phyloP scores from a whole-genome alignment of 53 echinoderm and acorn worm species.

The Arbacia lixula region DNA sequence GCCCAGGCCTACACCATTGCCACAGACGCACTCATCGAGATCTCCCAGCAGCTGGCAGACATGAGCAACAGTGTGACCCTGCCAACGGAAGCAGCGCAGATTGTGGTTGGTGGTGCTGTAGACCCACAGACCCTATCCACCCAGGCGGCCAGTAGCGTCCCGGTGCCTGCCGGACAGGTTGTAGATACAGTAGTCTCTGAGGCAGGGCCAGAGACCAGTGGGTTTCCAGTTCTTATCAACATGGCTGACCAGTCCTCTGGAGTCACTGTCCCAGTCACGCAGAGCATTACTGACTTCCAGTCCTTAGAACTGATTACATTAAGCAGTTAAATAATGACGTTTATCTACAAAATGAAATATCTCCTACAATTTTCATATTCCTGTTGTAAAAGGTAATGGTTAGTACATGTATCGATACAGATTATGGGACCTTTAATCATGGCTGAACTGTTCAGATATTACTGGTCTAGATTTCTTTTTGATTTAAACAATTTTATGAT shows the following conservation, averaged over 20 bases:
- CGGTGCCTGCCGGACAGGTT: neutral
- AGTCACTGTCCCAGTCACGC: constrained; percentile 30
- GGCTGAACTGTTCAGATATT: too few relatives aligned
- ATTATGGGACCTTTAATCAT: too few relatives aligned
- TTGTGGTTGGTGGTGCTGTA: neutral
- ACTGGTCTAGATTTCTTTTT: too few relatives aligned
- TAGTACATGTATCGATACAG: too few relatives aligned
- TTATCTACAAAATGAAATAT: too few relatives aligned
- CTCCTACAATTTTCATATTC: too few relatives aligned
- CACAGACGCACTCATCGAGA: constrained; percentile 39
- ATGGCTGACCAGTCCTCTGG: neutral
- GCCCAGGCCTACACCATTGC: constrained; percentile 45
- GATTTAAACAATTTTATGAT: too few relatives aligned
- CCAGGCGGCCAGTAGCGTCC: neutral
- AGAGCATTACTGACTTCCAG: constrained; percentile 39
- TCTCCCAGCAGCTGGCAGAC: constrained; percentile 40
- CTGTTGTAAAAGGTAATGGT: too few relatives aligned
- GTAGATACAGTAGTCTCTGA: neutral
- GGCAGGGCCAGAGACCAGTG: neutral
- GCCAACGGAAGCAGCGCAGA: neutral
- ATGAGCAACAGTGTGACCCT: constrained; percentile 1
- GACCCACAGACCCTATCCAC: neutral
- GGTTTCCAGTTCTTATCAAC: constrained; percentile 22
- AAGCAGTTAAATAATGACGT: too few relatives aligned
- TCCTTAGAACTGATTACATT: constrained; percentile 19